phyloP scores from a whole-genome alignment of 2,797 vertebrate species.

The Phyllotis vaccarum region DNA sequence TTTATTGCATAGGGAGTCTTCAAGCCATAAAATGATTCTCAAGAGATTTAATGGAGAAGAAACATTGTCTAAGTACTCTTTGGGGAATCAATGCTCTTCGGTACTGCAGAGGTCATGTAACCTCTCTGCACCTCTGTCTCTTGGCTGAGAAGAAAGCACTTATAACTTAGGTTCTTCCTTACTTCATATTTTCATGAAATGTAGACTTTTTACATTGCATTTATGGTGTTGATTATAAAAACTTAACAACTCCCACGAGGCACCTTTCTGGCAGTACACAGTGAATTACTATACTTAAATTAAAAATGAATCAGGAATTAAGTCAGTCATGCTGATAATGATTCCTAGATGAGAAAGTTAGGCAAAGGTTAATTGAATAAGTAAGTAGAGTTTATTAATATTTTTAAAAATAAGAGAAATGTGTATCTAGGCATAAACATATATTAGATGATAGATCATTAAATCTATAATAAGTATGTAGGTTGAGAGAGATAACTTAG shows the following conservation, averaged over 20 bases:
- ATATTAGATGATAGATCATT: not conserved
- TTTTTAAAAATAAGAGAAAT: not conserved
- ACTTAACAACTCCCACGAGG: slow-evolving; percentile 60
- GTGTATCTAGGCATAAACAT: not conserved
- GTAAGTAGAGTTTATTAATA: not conserved
- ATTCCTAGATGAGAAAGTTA: not conserved
- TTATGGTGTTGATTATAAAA: slow-evolving; percentile 52
- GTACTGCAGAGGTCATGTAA: slow-evolving; percentile 65
- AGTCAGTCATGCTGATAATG: not conserved
- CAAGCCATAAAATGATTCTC: slow-evolving; percentile 80
- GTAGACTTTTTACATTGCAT: not conserved
- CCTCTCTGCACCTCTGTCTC: slow-evolving; percentile 9
- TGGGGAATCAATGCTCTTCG: slow-evolving; percentile 29
- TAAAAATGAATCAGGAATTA: slow-evolving; percentile 28
- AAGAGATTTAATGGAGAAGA: slow-evolving; percentile 81
- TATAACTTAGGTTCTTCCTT: slow-evolving; percentile 18
- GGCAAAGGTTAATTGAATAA: not conserved
- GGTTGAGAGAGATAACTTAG: not conserved
- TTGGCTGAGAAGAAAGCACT: slow-evolving; percentile 36
- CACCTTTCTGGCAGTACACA: not conserved
- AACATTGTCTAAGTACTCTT: slow-evolving; percentile 58
- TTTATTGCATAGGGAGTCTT: slow-evolving; percentile 81
- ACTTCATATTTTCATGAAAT: slow-evolving; percentile 57
- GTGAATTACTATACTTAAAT: not conserved
- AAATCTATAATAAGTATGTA: not conserved